Conservation (phyloP, 2,113 vertebrate genomes). For the Lynx canadensis region DNA sequence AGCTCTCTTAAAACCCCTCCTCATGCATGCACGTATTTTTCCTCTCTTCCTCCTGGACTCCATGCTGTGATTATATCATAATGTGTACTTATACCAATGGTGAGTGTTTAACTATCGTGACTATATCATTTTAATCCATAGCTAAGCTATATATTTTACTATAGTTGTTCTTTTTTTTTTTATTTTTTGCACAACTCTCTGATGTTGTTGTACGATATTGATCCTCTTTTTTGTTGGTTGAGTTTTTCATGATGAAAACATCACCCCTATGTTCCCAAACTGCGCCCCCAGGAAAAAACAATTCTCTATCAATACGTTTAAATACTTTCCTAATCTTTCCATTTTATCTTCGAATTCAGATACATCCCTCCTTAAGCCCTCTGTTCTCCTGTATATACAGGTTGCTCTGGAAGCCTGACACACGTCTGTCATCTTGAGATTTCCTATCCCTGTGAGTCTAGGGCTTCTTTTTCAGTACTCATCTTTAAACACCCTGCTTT, state of each 20-base stretch:
- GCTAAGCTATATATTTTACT: background rate
- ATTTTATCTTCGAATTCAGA: conserved; percentile 10
- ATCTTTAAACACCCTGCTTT: background rate
- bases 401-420: background rate
- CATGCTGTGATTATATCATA: background rate
- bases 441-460: background rate
- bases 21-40: background rate
- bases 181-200: background rate
- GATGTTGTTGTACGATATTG: background rate
- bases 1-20: background rate
- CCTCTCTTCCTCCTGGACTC: background rate
- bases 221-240: background rate
- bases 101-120: background rate
- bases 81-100: background rate
- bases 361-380: background rate
- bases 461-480: background rate
- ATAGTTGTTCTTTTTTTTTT: background rate
- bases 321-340: background rate
- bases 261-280: background rate
- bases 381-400: background rate
- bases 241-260: conserved; percentile 27
- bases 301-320: background rate
- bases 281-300: background rate
- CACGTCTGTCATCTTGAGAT: background rate
- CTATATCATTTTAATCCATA: background rate